Evolutionary conservation across 2,113 vertebrate species (phyloP).

Genomic region (Notarius quadriscutis): DNA sequence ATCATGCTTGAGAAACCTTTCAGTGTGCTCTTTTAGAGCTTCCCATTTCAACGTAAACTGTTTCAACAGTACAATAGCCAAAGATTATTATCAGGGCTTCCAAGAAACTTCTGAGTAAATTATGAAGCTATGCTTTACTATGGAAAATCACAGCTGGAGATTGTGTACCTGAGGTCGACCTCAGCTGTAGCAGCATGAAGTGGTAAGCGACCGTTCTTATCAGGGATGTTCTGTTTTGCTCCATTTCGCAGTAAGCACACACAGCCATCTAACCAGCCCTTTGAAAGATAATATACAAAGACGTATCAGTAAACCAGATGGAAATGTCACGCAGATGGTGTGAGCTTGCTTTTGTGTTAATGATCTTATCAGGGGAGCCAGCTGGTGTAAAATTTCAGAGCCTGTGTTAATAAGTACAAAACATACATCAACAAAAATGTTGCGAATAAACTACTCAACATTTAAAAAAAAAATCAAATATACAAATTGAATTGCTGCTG

Average conservation of each 20-base stretch:
- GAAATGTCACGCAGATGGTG: not conserved
- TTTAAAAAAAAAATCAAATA: not conserved
- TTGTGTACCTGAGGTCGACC: slow-evolving; percentile 77
- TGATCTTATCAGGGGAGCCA: not conserved
- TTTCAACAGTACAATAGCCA: not conserved
- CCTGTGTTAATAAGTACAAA: not conserved
- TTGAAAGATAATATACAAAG: slow-evolving; percentile 28
- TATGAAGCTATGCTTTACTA: not conserved
- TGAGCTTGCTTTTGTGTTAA: not conserved
- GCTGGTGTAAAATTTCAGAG: not conserved
- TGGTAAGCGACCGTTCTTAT: slow-evolving; percentile 86
- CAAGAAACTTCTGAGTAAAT: no score
- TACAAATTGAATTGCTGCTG: not conserved
- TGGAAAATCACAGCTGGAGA: not conserved
- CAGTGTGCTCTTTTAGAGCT: not conserved
- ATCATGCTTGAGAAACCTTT: not conserved
- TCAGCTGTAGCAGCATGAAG: slow-evolving; percentile 85
- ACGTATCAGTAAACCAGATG: slow-evolving; percentile 5
- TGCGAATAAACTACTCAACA: not conserved
- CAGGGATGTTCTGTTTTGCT: slow-evolving; percentile 86
- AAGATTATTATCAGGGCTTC: not conserved
- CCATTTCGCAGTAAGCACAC: slow-evolving; percentile 85
- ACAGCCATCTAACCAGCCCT: slow-evolving; percentile 91
- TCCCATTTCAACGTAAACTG: not conserved
- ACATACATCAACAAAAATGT: not conserved